A percentile compares a stretch with the other conserved stretches of the same genome.
Evolutionary conservation across 2,888 invertebrate species (phyloP).

Genomic region (Meandrusa payeni): DNA sequence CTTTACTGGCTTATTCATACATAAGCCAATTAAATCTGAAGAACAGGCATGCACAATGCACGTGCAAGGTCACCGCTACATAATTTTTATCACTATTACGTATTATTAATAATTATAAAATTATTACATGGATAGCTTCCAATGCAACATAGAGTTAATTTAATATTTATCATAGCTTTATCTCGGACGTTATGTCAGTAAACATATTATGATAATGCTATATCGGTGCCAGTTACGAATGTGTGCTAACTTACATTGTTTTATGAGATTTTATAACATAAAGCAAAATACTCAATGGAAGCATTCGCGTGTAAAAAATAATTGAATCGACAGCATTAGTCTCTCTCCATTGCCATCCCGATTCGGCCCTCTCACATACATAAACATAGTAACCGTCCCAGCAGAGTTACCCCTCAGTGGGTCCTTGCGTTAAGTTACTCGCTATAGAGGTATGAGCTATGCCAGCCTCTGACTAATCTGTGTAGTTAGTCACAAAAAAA

Average conservation of each 20-base stretch:
- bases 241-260: conserved; percentile 4
- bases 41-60: conserved; percentile 20
- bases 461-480: too few relatives aligned
- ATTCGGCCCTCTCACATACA: too few relatives aligned
- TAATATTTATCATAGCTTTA: conserved; percentile 2
- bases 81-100: conserved; percentile 21
- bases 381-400: too few relatives aligned
- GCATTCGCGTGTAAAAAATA: too few relatives aligned
- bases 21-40: conserved; percentile 26
- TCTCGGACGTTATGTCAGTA: background rate
- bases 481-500: too few relatives aligned
- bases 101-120: conserved; percentile 15
- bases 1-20: conserved; percentile 23
- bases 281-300: too few relatives aligned
- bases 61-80: conserved; percentile 21
- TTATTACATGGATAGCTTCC: conserved; percentile 7
- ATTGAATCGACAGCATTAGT: too few relatives aligned
- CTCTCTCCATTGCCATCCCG: too few relatives aligned
- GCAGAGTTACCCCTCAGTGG: too few relatives aligned
- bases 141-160: conserved; percentile 6
- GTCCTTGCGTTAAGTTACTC: too few relatives aligned
- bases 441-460: too few relatives aligned
- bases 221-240: conserved; percentile 9
- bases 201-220: conserved; percentile 1
- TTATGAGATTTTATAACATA: conserved; percentile 1